Evolutionary conservation across 2,888 invertebrate species (phyloP), one percentile per base, ranked within the genome.

Genomic region (Trypoxylon attenuatum): DNA sequence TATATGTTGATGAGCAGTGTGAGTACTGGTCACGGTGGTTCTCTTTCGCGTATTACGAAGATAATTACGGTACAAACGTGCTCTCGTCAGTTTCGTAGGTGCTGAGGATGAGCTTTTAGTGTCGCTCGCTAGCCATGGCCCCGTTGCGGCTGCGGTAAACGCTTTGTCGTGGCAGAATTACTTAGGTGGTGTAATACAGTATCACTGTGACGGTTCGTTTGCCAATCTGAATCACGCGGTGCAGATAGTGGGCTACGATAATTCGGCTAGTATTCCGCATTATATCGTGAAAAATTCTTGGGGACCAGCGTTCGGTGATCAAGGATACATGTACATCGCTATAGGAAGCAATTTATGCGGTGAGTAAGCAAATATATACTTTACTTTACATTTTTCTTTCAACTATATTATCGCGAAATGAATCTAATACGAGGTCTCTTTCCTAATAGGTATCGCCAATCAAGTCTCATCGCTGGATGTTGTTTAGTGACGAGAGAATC

Each of bases 231-330:
- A 96, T 85, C 96, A 96, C 81, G 95, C 95, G 0, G 94, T 95
- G 0, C 91, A 94, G 83, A 89, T 96, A 50, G 92, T 96, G 0
- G 96, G 96, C 0, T 96, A 96, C 83, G 93, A 96, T 81, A 86
- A 92, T 16, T 90, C 91, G 4, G 92, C 90, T 2, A 88, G 89
- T 1, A 91, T 93, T 13, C 96, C 96, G 0, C 91, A 92, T 87
- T 96, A 95, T 84, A 94, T 96, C 47, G 93, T 93, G 0, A 90
- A 93, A 77, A 96, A 96, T 87, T 95, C 95, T 0, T 96, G 96
- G 96, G 96, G 96, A 0, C 79, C 88, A 2, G 89, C 90, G 4
- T 96, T 94, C 79, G 96, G 96, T 0, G 89, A 92, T 71, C 87
- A 89, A 19, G 96, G 96, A 0, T 96, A 95, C 81, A 80, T 96